phyloP scores from a whole-genome alignment of 2,113 vertebrate genomes.

The Condylura cristata region DNA sequence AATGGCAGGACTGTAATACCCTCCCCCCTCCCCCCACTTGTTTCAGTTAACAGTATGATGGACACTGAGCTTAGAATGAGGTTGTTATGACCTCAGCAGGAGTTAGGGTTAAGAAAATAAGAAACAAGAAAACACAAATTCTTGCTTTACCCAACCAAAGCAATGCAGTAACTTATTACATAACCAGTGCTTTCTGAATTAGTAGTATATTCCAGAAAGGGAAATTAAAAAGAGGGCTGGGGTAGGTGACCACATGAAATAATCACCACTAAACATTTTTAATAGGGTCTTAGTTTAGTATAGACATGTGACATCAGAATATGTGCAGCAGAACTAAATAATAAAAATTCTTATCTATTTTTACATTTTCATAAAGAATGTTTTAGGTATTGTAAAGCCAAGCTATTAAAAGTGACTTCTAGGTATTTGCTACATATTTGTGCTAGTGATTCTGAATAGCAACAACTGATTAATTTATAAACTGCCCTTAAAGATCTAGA shows the following conservation, averaged over 20 bases:
- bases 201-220: constrained; percentile 84
- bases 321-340: constrained; percentile 78
- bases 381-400: not conserved
- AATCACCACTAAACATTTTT: constrained; percentile 49
- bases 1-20: constrained; percentile 85
- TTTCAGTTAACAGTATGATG: constrained; percentile 86
- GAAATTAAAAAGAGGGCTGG: constrained; percentile 48
- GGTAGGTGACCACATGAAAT: constrained; percentile 2
- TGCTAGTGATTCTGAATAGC: not conserved
- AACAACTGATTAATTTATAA: not conserved
- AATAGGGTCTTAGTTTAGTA: not conserved
- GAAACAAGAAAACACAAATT: constrained; percentile 87
- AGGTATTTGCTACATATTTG: constrained; percentile 8
- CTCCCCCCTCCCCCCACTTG: constrained; percentile 78
- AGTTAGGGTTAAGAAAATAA: constrained; percentile 86
- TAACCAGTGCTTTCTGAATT: constrained; percentile 88
- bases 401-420: not conserved
- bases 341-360: constrained; percentile 12
- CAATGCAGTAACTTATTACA: constrained; percentile 91
- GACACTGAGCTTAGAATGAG: constrained; percentile 87
- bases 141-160: constrained; percentile 92
- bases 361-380: not conserved
- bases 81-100: constrained; percentile 86
- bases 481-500: not conserved
- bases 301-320: constrained; percentile 69